Base-by-base conservation (phyloP, 2,113 vertebrate genomes). In the Meles meles region DNA sequence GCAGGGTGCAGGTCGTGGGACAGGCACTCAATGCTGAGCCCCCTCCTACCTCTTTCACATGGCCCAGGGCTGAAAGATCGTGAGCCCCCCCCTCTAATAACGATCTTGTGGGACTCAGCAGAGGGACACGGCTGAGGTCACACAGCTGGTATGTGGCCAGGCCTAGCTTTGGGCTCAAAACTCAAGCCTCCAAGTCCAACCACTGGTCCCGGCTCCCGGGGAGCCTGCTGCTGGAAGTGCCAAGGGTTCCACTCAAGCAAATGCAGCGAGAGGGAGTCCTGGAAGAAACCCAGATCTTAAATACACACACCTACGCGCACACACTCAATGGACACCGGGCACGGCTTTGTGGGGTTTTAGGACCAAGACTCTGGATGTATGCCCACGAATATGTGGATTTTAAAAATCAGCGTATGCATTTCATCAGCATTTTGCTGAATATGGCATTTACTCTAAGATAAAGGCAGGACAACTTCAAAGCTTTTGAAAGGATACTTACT, bases 161-260 rank as follows among this genome's bases (percentile, higher is more conserved):
- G 42, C 29, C 57, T 52, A 11, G n/a, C 8, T 47, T 52, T 55
- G 77, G 63, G 55, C 12, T 71, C n/a, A 34, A 15, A 12, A 25
- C 63, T 49, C 27, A 31, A 47, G 79, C 63, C 55, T 23, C 1
- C 5, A 9, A 1, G 5, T 29, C n/a, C 55, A 25, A 1, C 52
- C 59, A 10, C 29, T n/a, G 4, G 1, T 2, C 39, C 20, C 15
- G 2, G 44, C 42, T 69, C 61, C 3, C 0, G 0, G 20, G 83
- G 44, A 79, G 13, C 0, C 21, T 13, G 47, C 1, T 27, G 34
- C 90, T 17, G 12, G 59, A 79, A 52, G 42, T 25, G 47, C 39
- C 15, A 18, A 37, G 61, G 0, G 25, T 29, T 55, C 52, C 29
- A 4, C 3, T 17, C 2, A 15, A 21, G 59, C 3, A 15, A 59